Base-by-base conservation (phyloP, 2,888 invertebrate genomes). In the Sarcophaga subvicina region DNA sequence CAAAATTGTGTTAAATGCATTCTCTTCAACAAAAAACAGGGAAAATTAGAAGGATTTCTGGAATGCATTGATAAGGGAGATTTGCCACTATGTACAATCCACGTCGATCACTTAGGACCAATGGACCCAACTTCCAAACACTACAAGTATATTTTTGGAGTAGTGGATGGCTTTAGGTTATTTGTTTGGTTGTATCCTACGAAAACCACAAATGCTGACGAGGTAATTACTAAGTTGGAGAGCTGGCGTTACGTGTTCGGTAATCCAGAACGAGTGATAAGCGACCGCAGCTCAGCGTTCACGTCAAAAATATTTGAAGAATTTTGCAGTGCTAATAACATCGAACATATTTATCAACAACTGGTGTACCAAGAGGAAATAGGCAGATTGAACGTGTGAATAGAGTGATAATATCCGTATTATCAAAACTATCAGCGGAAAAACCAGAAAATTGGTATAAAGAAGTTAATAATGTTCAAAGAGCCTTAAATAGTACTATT, bases 381-480 rank as follows among this genome's bases (percentile, higher is more conserved):
- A 3, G 25, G 25, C 25, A 25, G 25, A 25, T 25, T 25, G 25
- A 25, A 25, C 25, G 3, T 25, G 2, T 25, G 27, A 27, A 66
- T 27, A 25, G 64, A 10, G 27, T 12, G 5, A 66, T 66, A 27
- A 11, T 66, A 12, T 25, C 66, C 5, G 66, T 66, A 27, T 27
- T 66, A 22, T 66, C 66, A 0, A 66, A 66, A 66, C 66, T 66
- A 0, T 80, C 80, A 63, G 22, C 27, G 4, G 66, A 66, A 66
- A 64, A 59, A n/a, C 71, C 80, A 14, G 17, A 60, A 20, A 60
- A 80, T 17, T 71, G 62, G 70, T 83, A 78, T 27, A 83, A 83
- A 66, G 54, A 79, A 49, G 67, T 67, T 11, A 25, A 37, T 27
- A 71, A 83, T 14, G 78, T 79, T 12, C 77, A 77, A 66, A 80